Evolutionary conservation across 2,888 invertebrate species (phyloP), one percentile per base, ranked within the genome.

Genomic region (Microctonus aethiopoides): DNA sequence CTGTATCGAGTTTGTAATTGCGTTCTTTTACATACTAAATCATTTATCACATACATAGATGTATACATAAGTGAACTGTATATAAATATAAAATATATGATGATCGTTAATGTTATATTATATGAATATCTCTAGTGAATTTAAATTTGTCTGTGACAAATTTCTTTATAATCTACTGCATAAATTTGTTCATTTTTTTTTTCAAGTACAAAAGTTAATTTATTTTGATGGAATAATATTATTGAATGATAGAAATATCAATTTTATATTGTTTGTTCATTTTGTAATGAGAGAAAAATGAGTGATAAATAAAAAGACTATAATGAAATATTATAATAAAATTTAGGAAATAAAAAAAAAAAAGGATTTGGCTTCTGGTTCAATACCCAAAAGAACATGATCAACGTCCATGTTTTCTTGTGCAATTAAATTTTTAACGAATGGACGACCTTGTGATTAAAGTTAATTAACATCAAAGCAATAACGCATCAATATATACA

Each of bases 391-490:
- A 65, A 65, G 62, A 74, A 69, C 72, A 81, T 81, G 83, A 83
- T 84, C 76, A 83, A 79, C 80, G 81, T 80, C 81, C 80, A 77
- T 79, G 79, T 77, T 80, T 80, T 80, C 80, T 79, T 75, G 78
- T 79, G 81, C 85, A 84, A 84, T 85, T 84, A 84, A 84, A 81
- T 84, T 84, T 83, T 46, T 9, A 85, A 85, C 83, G 83, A 85
- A 85, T 81, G 79, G 65, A 76, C 83, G 84, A 82, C 84, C 84
- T 85, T 82, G 85, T 84, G 82, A 84, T 83, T 84, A 83, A 82
- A 80, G 81, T 83, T 84, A 83, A 84, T 85, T 84, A 85, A 81
- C 79, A 83, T 80, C 79, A 76, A 79, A 80, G 79, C 80, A 84
- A 84, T 83, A 85, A 84, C 81, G 83, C 82, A 81, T 82, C 81